These are phyloP conservation scores for Nephila pilipes DNA, from an alignment of 1,140 invertebrate genomes.

Conservation along the genomic window DNA sequence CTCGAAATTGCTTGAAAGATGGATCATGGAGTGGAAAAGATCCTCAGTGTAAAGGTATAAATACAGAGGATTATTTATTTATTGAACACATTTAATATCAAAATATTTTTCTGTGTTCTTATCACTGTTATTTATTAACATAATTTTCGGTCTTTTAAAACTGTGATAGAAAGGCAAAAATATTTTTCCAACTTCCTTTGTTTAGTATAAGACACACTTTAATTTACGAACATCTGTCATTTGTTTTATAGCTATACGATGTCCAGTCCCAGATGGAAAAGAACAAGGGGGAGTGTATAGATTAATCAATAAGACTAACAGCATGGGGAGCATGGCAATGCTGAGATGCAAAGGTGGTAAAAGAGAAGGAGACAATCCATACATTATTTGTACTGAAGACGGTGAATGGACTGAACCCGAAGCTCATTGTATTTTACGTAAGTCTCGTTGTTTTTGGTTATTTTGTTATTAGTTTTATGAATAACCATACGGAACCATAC, in stretches of 20 bases:
- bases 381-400: slow-evolving; percentile 66
- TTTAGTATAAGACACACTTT: too few species aligned
- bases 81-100: too few species aligned
- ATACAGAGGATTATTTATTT: too few species aligned
- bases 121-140: too few species aligned
- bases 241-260: slow-evolving; percentile 46
- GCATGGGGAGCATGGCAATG: slow-evolving; percentile 65
- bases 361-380: slow-evolving; percentile 62
- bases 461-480: too few species aligned
- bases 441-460: neutral
- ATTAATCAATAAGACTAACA: slow-evolving; percentile 44
- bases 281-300: slow-evolving; percentile 47
- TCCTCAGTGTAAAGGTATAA: slow-evolving; percentile 62
- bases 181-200: too few species aligned
- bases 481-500: too few species aligned
- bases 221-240: neutral
- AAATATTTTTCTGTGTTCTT: too few species aligned
- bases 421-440: slow-evolving; percentile 64
- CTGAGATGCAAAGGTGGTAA: slow-evolving; percentile 60
- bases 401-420: slow-evolving; percentile 54
- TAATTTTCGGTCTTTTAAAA: too few species aligned
- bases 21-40: slow-evolving; percentile 62
- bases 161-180: too few species aligned
- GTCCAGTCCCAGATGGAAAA: slow-evolving; percentile 45
- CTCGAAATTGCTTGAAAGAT: slow-evolving; percentile 43